Conservation (phyloP, 2,113 vertebrate species). For the Ploceus nigricollis region DNA sequence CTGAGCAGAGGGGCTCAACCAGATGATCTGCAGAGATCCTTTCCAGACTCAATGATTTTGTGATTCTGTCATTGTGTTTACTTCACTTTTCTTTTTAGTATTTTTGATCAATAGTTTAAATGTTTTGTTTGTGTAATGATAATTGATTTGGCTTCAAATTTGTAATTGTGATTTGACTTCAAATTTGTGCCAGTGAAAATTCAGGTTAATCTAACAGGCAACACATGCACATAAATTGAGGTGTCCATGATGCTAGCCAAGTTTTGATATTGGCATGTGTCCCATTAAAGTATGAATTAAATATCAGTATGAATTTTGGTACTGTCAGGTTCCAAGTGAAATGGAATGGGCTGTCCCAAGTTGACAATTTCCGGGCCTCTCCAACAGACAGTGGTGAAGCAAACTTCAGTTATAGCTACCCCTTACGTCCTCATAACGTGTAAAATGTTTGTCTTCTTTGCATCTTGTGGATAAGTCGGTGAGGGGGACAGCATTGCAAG, state of each 20-base stretch:
- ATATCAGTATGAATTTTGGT: not conserved
- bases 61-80: not conserved
- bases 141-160: not conserved
- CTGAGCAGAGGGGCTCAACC: not conserved
- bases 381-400: not conserved
- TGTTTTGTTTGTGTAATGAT: not conserved
- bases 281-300: not conserved
- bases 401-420: not conserved
- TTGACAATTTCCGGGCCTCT: not conserved
- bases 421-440: not conserved
- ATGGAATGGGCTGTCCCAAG: not conserved
- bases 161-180: not conserved
- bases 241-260: not conserved
- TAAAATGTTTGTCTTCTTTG: not conserved
- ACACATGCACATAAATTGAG: not conserved
- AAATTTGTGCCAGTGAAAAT: not conserved
- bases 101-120: not conserved
- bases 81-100: not conserved
- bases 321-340: not conserved
- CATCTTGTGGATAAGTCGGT: not conserved
- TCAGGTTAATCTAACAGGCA: not conserved
- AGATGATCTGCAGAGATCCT: not conserved
- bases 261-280: not conserved
- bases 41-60: not conserved
- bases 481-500: not conserved